Conservation (phyloP, 53 echinoderm and acorn worm species). For the Echinometra lucunter region DNA sequence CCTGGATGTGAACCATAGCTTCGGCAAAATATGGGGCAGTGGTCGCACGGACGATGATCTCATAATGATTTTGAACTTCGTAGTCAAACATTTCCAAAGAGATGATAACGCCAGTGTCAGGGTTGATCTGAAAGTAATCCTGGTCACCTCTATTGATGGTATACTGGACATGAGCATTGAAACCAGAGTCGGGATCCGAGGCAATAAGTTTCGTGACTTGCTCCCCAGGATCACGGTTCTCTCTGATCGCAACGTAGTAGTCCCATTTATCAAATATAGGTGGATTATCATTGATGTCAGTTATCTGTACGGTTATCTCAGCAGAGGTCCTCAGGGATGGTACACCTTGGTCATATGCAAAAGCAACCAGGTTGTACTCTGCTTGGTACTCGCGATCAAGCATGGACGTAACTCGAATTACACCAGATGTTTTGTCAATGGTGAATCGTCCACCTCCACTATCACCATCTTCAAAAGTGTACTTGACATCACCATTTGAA, state of each 20-base stretch:
- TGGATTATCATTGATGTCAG: conserved; percentile 94
- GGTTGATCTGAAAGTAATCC: conserved; percentile 90
- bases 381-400: conserved; percentile 89
- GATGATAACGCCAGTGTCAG: conserved; percentile 83
- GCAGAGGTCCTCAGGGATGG: conserved; percentile 78
- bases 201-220: conserved; percentile 82
- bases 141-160: conserved; percentile 83
- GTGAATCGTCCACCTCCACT: conserved; percentile 94
- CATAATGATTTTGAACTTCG: conserved; percentile 83
- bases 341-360: conserved; percentile 85
- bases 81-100: conserved; percentile 87
- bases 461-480: conserved; percentile 89
- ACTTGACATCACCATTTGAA: conserved; percentile 85
- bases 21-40: conserved; percentile 87
- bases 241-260: conserved; percentile 81
- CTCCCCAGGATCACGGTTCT: conserved; percentile 86
- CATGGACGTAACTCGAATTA: conserved; percentile 84
- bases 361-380: conserved; percentile 86
- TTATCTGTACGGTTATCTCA: conserved; percentile 73
- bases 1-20: conserved; percentile 80
- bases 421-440: conserved; percentile 92
- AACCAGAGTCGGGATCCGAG: conserved; percentile 85
- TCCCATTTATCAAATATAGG: conserved; percentile 75
- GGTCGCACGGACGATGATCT: conserved; percentile 85
- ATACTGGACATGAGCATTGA: conserved; percentile 87